Evolutionary conservation across 92 coral and sea anemone genomes (phyloP).

Genomic region (Parazoanthus darwini): DNA sequence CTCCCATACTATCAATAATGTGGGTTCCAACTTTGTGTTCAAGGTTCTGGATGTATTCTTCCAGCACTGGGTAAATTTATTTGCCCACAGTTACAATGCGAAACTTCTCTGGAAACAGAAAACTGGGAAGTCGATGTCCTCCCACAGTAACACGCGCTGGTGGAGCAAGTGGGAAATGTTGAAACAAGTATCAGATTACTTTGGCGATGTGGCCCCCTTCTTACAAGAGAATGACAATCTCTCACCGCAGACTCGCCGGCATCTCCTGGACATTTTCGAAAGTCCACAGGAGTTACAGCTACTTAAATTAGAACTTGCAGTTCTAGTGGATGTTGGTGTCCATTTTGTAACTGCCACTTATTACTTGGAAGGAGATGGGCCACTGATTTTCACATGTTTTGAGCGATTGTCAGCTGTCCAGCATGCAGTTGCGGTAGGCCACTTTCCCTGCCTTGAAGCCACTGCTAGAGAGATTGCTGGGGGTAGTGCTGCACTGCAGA

Average conservation of each 20-base stretch:
- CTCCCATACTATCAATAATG: too few relatives aligned
- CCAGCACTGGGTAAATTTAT: conserved; percentile 48
- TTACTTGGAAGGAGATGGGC: conserved; percentile 52
- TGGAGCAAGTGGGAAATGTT: conserved; percentile 17
- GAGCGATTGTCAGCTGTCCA: conserved; percentile 63
- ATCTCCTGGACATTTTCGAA: conserved; percentile 43
- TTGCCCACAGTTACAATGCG: conserved; percentile 37
- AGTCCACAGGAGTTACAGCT: conserved; percentile 37
- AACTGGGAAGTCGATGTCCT: conserved; percentile 27
- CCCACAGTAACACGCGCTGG: background rate
- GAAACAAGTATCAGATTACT: conserved; percentile 58
- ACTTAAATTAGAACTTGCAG: conserved; percentile 51
- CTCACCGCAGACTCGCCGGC: conserved; percentile 37
- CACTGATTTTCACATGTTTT: conserved; percentile 54
- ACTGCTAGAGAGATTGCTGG: conserved; percentile 61
- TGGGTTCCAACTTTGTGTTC: conserved; percentile 30
- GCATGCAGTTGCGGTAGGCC: conserved; percentile 67
- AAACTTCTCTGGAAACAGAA: conserved; percentile 1
- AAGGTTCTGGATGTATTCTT: conserved; percentile 46
- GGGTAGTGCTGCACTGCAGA: conserved; percentile 57
- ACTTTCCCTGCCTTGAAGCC: conserved; percentile 49
- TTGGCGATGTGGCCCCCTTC: conserved; percentile 69
- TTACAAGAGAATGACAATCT: conserved; percentile 43
- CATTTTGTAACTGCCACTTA: conserved; percentile 56
- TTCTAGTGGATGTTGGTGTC: conserved; percentile 56